Base-by-base conservation (phyloP, 2,797 vertebrate genomes). In the Clarias platycephalus region DNA sequence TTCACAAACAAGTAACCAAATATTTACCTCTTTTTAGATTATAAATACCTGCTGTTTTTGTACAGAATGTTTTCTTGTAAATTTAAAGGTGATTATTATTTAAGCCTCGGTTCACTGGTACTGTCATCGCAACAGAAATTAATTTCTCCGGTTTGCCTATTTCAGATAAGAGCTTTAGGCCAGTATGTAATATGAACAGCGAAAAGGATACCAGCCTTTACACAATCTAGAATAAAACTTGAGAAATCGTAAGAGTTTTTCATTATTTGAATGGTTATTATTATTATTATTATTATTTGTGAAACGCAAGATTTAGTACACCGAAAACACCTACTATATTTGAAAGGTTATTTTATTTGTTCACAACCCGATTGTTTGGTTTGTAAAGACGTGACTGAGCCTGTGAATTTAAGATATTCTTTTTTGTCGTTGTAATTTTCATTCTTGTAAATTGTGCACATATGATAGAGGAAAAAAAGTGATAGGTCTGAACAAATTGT, bases 391-490 rank as follows among this genome's bases (percentile, higher is more conserved):
- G 93, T 95, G 95, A 90, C 92, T 95, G 95, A 93, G 77, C 76
- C 77, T 83, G 92, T 96, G 95, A 95, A 93, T 94, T 92, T 93
- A 93, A 92, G 93, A 93, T 89, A 90, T 94, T 93, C 89, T 10
- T 34, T 53, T 92, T 95, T 60, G 93, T 95, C 96, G 95, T 96
- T 95, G 96, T 93, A 91, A 91, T 91, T 95, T 97, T 96, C 40
- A 80, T 75, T 96, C 94, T 94, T 99, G 97, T 99, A 98, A 96
- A 97, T 96, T 97, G 96, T 98, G 96, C 96, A 95, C 95, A 95
- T 94, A 95, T 96, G 96, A 95, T 95, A 94, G 94, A 96, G 53
- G 53, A 93, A 93, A 93, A 93, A 93, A 93, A 94, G 93, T 95
- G 92, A 93, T 90, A 92, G 91, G 93, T 92, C 93, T 85, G 68